Conservation (phyloP, 92 coral and sea anemone genomes). For the Isaurus tuberculatus region DNA sequence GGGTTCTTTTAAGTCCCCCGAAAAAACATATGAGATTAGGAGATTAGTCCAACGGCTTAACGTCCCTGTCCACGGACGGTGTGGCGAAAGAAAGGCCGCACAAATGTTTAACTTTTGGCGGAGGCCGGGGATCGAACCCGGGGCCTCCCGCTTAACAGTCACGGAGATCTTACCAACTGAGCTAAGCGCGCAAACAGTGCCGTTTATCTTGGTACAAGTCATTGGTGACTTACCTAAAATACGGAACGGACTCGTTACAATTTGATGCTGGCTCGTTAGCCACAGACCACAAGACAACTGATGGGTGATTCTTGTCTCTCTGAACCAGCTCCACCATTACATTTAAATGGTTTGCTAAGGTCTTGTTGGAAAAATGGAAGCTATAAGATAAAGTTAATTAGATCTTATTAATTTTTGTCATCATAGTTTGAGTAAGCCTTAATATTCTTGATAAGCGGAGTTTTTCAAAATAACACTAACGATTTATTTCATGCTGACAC, state of each 20-base stretch:
- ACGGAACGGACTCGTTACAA: constrained; percentile 56
- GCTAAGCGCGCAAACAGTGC: neutral
- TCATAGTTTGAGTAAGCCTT: neutral
- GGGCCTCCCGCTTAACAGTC: no score
- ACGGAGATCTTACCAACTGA: no score
- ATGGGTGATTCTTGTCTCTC: constrained; percentile 92
- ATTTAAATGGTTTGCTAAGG: constrained; percentile 70
- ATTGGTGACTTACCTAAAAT: constrained; percentile 56
- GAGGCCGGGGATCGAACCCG: no score
- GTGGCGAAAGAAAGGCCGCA: no score
- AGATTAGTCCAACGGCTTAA: no score
- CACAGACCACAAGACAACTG: constrained; percentile 94
- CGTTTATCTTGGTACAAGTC: neutral
- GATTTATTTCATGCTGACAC: no score
- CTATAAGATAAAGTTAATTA: constrained; percentile 45
- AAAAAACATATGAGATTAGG: no score
- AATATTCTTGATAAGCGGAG: neutral
- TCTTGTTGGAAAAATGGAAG: constrained; percentile 63
- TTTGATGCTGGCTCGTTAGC: constrained; percentile 79
- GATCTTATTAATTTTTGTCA: neutral
- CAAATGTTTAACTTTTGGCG: no score
- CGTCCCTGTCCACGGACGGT: no score
- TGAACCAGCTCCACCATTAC: constrained; percentile 72
- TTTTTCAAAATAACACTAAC: no score
- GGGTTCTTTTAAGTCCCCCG: no score